These are phyloP conservation scores for Dugesia japonica DNA, from an alignment of 2,888 invertebrate genomes.

Conservation along the genomic window DNA sequence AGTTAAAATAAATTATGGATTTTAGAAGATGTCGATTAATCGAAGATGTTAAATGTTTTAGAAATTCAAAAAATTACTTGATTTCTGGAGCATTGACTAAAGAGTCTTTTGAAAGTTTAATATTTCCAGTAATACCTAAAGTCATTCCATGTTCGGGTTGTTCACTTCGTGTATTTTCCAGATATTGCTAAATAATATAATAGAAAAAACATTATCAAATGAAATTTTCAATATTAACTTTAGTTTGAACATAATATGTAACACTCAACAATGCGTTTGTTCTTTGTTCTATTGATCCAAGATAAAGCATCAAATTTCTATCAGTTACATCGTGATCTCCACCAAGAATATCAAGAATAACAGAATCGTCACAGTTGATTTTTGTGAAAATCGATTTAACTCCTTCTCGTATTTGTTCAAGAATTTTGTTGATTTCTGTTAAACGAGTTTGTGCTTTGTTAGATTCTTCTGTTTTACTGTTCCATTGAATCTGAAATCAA, in stretches of 20 bases:
- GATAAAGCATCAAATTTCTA: slow-evolving; percentile 63
- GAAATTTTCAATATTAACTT: slow-evolving; percentile 37
- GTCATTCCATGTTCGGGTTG: slow-evolving; percentile 35
- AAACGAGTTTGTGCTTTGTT: slow-evolving; percentile 37
- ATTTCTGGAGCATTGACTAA: slow-evolving; percentile 37
- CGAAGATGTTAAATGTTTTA: neutral
- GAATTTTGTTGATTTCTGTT: slow-evolving; percentile 42
- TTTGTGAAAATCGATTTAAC: slow-evolving; percentile 51
- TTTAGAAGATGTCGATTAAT: too few relatives aligned
- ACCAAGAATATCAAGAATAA: slow-evolving; percentile 39
- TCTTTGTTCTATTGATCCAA: slow-evolving; percentile 63
- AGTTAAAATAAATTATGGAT: too few relatives aligned
- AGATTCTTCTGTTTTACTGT: slow-evolving; percentile 35
- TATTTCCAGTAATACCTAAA: slow-evolving; percentile 33
- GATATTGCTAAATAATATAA: slow-evolving; percentile 36
- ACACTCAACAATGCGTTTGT: slow-evolving; percentile 54
- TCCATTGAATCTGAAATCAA: slow-evolving; percentile 36
- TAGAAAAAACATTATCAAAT: neutral
- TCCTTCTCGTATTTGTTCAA: slow-evolving; percentile 47
- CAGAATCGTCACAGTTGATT: slow-evolving; percentile 56
- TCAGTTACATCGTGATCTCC: slow-evolving; percentile 56
- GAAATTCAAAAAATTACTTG: slow-evolving; percentile 36
- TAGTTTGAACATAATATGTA: slow-evolving; percentile 39
- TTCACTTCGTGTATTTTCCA: slow-evolving; percentile 34
- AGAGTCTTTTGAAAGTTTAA: slow-evolving; percentile 25